These are phyloP conservation scores for Aspidiotus destructor DNA, from an alignment of 2,888 invertebrate genomes.

Conservation along the genomic window DNA sequence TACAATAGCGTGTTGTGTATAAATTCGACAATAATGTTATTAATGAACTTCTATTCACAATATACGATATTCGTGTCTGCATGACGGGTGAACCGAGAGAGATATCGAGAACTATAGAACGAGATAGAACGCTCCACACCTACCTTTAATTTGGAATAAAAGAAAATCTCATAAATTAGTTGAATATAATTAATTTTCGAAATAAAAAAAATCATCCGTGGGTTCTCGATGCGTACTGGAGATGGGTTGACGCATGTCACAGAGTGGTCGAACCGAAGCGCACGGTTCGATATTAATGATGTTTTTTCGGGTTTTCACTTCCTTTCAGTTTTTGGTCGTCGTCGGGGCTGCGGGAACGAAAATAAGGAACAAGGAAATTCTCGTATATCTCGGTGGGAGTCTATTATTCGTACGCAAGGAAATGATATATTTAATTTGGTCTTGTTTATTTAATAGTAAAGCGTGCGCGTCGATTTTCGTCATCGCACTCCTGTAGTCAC, in stretches of 20 bases:
- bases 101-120: not conserved
- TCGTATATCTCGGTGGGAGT: not conserved
- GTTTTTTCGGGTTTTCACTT: not conserved
- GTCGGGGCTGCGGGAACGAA: not conserved
- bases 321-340: not conserved
- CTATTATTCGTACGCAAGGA: constrained; percentile 3
- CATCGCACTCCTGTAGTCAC: constrained; percentile 5
- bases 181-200: constrained; percentile 1
- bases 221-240: not conserved
- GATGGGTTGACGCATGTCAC: not conserved
- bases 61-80: not conserved
- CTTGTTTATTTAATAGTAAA: constrained; percentile 24
- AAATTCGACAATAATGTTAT: not conserved
- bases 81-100: not conserved
- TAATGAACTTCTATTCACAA: not conserved
- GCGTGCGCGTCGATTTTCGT: constrained; percentile 12
- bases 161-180: not conserved
- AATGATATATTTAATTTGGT: constrained; percentile 30
- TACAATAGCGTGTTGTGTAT: not conserved
- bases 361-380: not conserved
- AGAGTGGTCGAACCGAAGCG: not conserved
- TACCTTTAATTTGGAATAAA: not conserved
- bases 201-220: constrained; percentile 2
- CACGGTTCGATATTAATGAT: constrained; percentile 4
- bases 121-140: not conserved